These are phyloP conservation scores for Xylocopa sonorina DNA, from an alignment of 1,140 invertebrate genomes.

Conservation along the genomic window DNA sequence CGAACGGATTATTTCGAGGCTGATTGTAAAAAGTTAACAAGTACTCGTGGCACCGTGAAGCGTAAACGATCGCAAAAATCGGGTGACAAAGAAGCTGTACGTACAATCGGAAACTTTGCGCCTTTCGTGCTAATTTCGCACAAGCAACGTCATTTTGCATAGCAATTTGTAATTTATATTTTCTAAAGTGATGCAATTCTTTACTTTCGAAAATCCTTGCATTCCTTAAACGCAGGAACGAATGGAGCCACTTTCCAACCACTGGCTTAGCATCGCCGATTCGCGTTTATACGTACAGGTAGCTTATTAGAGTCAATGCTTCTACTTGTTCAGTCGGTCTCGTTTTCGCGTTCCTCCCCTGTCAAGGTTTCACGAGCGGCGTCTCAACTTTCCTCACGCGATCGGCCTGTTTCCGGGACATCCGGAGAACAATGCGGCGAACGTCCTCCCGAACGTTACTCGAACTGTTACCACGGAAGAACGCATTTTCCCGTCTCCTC, in stretches of 20 bases:
- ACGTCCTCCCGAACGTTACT: conserved; percentile 50
- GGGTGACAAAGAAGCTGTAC: not conserved
- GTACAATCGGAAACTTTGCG: too few relatives aligned
- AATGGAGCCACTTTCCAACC: too few relatives aligned
- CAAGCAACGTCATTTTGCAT: too few relatives aligned
- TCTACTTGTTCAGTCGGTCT: not conserved
- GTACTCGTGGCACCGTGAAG: not conserved
- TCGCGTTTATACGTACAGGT: too few relatives aligned
- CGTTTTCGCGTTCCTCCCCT: not conserved
- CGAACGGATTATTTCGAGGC: conserved; percentile 4
- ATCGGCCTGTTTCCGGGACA: not conserved
- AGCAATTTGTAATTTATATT: too few relatives aligned
- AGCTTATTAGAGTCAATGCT: too few relatives aligned
- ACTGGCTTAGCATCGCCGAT: too few relatives aligned
- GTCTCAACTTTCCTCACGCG: not conserved
- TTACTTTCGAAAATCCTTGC: too few relatives aligned
- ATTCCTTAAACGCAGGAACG: too few relatives aligned
- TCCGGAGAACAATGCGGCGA: conserved; percentile 44
- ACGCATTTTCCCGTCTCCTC: conserved; percentile 57
- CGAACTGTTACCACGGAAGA: conserved; percentile 64
- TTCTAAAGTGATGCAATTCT: too few relatives aligned
- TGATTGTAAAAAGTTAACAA: conserved; percentile 8
- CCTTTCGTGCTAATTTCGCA: too few relatives aligned
- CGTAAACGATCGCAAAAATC: conserved; percentile 30
- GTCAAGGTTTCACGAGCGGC: conserved; percentile 19